A percentile compares a stretch with the other conserved stretches of the same genome.
These are phyloP conservation scores for Anthoscopus minutus DNA, from an alignment of 2,113 vertebrate genomes.

Conservation along the genomic window DNA sequence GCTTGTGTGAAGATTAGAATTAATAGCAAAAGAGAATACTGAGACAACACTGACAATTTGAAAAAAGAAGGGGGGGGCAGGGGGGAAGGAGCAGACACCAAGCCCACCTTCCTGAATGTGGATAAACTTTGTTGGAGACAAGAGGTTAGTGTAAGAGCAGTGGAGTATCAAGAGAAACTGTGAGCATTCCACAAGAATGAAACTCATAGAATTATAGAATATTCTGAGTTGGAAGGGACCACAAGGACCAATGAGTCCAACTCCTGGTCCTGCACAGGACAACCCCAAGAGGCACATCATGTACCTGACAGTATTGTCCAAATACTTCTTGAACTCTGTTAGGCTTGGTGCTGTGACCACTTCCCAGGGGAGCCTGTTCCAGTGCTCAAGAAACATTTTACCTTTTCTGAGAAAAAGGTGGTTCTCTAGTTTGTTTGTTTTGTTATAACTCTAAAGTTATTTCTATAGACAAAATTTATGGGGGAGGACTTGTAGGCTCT, in stretches of 20 bases:
- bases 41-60: not conserved
- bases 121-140: not conserved
- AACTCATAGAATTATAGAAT: not conserved
- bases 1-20: not conserved
- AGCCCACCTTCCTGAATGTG: not conserved
- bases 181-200: not conserved
- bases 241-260: not conserved
- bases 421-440: not conserved
- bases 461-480: not conserved
- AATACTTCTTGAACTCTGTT: not conserved
- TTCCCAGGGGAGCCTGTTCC: not conserved
- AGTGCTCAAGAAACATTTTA: not conserved
- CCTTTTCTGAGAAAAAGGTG: not conserved
- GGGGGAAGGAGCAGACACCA: rapidly evolving
- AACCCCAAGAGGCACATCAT: not conserved
- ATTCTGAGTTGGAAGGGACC: not conserved
- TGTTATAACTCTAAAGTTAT: not conserved
- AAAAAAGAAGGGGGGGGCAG: not conserved
- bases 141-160: not conserved
- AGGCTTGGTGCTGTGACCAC: not conserved
- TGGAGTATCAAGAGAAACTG: not conserved
- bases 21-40: not conserved
- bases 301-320: not conserved
- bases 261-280: not conserved
- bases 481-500: not conserved